Percentiles rank a stretch among this genome's conserved stretches.
These are phyloP conservation scores for Abramis brama DNA, from an alignment of 2,113 vertebrate genomes.

Conservation along the genomic window DNA sequence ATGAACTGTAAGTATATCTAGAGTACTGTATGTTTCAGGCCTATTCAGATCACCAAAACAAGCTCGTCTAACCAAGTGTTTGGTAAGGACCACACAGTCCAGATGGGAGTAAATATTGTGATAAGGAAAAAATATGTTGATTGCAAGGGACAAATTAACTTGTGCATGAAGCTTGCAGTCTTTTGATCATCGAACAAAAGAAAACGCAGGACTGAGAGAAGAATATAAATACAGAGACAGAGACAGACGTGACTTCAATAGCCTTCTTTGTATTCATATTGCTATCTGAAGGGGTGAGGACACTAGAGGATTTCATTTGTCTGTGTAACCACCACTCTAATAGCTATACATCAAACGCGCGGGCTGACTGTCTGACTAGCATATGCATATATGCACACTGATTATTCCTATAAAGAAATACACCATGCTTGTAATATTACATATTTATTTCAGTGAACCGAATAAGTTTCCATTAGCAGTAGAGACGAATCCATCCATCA, in stretches of 20 bases:
- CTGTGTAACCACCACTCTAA: background rate
- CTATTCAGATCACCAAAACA: background rate
- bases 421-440: constrained; percentile 8
- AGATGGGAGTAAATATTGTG: background rate
- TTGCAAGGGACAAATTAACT: constrained; percentile 1
- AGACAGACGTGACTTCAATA: background rate
- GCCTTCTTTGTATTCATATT: constrained; percentile 29
- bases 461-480: constrained; percentile 7
- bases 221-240: background rate
- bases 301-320: constrained; percentile 9
- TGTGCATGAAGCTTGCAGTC: background rate
- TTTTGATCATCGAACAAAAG: constrained; percentile 4
- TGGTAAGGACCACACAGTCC: background rate
- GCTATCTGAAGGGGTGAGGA: background rate
- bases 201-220: background rate
- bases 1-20: background rate
- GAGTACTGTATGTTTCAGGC: background rate
- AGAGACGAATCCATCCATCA: constrained; percentile 2
- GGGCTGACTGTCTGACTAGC: background rate
- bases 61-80: background rate
- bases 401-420: constrained; percentile 5
- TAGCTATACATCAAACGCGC: constrained; percentile 14
- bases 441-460: constrained; percentile 19
- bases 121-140: background rate
- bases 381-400: background rate